Conservation (phyloP, 2,797 vertebrate genomes). For the Pantherophis vulpinus region DNA sequence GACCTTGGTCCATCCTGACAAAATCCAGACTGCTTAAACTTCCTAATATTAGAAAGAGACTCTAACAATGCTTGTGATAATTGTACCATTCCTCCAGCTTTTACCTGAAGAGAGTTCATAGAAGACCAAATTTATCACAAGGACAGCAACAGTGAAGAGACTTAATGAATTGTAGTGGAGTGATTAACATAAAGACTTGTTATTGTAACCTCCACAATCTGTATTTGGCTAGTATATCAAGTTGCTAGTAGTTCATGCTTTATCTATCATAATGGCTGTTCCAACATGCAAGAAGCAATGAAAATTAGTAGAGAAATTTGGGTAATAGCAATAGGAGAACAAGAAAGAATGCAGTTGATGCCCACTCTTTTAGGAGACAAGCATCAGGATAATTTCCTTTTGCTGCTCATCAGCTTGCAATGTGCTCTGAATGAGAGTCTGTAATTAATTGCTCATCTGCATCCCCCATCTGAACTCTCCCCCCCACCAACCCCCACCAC, state of each 20-base stretch:
- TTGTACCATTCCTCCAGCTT: not conserved
- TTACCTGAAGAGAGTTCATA: not conserved
- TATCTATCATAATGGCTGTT: slow-evolving; percentile 28
- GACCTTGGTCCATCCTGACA: not conserved
- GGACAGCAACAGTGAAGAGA: not conserved
- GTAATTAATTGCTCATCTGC: slow-evolving; percentile 89
- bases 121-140: not conserved
- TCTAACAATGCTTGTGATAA: not conserved
- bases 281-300: not conserved
- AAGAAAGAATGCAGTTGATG: slow-evolving; percentile 1
- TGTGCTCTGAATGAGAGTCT: slow-evolving; percentile 82
- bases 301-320: slow-evolving; percentile 1
- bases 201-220: not conserved
- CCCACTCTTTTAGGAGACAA: slow-evolving; percentile 30
- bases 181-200: not conserved
- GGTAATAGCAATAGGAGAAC: not conserved
- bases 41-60: not conserved
- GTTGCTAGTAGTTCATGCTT: not conserved
- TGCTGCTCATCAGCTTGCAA: slow-evolving; percentile 60
- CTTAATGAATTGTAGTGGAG: not conserved
- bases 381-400: slow-evolving; percentile 56
- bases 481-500: slow-evolving; percentile 43
- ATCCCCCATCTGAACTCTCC: slow-evolving; percentile 70
- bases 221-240: fast-evolving
- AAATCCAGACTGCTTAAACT: not conserved